phyloP scores from a whole-genome alignment of 2,888 invertebrate genomes.

The Diadegma fenestrale region DNA sequence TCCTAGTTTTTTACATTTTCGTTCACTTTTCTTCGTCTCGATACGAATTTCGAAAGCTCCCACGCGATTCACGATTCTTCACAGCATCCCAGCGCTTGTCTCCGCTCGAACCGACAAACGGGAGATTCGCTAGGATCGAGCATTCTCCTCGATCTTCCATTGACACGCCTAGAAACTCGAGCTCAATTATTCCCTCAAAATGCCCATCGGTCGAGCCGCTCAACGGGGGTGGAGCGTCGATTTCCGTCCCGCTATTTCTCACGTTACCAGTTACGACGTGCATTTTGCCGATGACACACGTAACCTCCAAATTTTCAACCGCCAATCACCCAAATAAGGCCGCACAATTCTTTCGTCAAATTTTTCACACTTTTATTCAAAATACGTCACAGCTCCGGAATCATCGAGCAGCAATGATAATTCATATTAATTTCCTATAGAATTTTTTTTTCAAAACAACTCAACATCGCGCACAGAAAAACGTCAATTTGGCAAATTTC shows the following conservation, averaged over 20 bases:
- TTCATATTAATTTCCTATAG: neutral
- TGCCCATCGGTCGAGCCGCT: neutral
- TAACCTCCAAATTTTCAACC: neutral
- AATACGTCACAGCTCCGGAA: neutral
- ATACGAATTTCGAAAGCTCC: neutral
- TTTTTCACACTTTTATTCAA: neutral
- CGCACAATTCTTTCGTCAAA: neutral
- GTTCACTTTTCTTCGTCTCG: neutral
- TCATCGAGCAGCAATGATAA: neutral
- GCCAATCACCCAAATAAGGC: neutral
- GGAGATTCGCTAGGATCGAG: conserved; percentile 2
- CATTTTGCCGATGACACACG: neutral
- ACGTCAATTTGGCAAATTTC: too few species aligned
- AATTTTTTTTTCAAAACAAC: neutral
- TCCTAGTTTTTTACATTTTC: neutral
- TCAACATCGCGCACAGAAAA: neutral
- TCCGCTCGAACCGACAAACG: neutral
- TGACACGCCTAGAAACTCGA: conserved; percentile 43
- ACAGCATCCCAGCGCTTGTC: conserved; percentile 19
- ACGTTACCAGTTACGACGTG: neutral
- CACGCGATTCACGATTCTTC: neutral
- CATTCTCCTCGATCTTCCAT: conserved; percentile 32
- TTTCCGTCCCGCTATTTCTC: neutral
- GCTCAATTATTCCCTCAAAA: conserved; percentile 25
- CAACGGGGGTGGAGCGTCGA: neutral